Base-by-base conservation (phyloP, 2,797 vertebrate genomes). In the Masticophis lateralis region DNA sequence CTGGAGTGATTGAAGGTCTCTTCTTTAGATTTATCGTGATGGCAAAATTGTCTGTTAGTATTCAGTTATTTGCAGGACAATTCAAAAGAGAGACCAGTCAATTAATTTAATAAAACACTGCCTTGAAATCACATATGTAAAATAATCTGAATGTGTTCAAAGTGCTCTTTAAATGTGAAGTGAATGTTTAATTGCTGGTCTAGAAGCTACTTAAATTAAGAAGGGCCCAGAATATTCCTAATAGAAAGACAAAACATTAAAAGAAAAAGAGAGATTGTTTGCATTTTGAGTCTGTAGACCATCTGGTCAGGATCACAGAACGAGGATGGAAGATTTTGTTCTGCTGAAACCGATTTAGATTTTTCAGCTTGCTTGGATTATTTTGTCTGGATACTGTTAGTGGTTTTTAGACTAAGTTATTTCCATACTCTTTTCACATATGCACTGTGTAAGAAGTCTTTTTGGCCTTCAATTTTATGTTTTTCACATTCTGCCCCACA, bases 381-480 rank as follows among this genome's bases (percentile, higher is more conserved):
- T 91, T 2, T 6, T 89, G 3, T 37, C 87, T 74, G 18, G 57
- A 91, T 66, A 12, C 0, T 0, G 87, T 83, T 53, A 43, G 74
- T 92, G 74, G 61, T 88, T 88, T 0, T 56, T 0, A 74, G 53
- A 87, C 92, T 32, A 37, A 57, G 89, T 93, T 94, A 66, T 87
- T 90, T 63, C 87, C 13, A 43, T 0, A 0, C 22, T 0, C 0
- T 37, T 37, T 57, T 10, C 56, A n/a, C 18, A 3, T 56, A n/a
- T 60, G 37, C 16, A 37, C 56, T 20, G 4, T 89, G 87, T 47
- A 69, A 16, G 61, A 66, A 27, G 47, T 27, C 22, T 18, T 61
- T 12, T 1, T 10, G 57, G 86, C 5, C 51, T 0, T 53, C 66
- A 0, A 25, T 8, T 90, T n/a, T 0, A 4, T 27, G 3, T 59